These are phyloP conservation scores for Cryptotis parvus DNA, from an alignment of 2,113 vertebrate genomes.

Conservation along the genomic window DNA sequence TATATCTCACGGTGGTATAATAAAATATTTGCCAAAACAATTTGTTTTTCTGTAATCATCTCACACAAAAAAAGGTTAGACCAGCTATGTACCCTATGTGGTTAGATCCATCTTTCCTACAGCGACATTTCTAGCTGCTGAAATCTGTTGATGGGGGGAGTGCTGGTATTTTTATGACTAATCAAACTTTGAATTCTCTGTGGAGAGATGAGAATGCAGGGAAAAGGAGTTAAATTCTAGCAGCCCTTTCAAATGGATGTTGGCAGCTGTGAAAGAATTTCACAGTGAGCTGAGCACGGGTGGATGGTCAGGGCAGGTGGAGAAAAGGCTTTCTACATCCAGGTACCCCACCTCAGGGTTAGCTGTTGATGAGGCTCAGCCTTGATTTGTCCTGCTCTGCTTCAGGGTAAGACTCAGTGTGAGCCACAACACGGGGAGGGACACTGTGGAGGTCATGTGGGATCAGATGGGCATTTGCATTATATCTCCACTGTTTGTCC, in stretches of 20 bases:
- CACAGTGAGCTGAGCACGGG: accelerated
- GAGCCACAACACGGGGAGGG: not conserved
- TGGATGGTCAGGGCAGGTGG: not conserved
- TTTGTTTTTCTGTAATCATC: conserved; percentile 55
- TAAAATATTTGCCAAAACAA: no score
- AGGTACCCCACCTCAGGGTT: not conserved
- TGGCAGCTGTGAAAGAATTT: not conserved
- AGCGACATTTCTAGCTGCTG: conserved; percentile 51
- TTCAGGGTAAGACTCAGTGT: not conserved
- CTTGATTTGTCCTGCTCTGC: conserved; percentile 28
- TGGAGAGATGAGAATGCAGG: conserved; percentile 17
- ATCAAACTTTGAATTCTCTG: conserved; percentile 17
- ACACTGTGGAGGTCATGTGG: not conserved
- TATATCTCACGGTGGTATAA: no score
- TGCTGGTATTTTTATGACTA: conserved; percentile 45
- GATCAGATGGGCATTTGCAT: not conserved
- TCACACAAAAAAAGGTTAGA: conserved; percentile 14
- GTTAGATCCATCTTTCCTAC: not conserved
- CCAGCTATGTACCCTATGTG: not conserved
- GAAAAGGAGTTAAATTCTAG: conserved; percentile 17
- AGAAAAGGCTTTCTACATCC: not conserved
- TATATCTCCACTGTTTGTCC: not conserved
- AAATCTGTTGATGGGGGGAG: not conserved
- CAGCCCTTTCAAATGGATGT: not conserved
- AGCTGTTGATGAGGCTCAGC: not conserved